These are phyloP conservation scores for Nomada fucata DNA, from an alignment of 2,888 invertebrate genomes.

Conservation along the genomic window DNA sequence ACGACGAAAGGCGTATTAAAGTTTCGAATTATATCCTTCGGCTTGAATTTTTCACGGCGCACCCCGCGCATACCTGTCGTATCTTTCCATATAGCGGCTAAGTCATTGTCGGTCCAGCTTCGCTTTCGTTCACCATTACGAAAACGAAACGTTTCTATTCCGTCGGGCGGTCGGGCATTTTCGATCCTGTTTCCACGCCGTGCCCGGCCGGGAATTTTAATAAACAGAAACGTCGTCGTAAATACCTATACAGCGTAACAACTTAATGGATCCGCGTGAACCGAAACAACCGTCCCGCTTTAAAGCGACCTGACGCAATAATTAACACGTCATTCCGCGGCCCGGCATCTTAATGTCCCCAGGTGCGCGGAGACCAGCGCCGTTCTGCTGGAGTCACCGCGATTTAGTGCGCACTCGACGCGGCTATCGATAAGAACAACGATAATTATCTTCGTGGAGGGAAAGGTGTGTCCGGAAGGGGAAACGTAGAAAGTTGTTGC, in stretches of 20 bases:
- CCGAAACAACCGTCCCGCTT: constrained; percentile 6
- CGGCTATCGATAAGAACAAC: neutral
- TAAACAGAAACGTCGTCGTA: constrained; percentile 42
- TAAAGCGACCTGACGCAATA: neutral
- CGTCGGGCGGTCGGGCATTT: neutral
- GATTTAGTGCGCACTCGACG: constrained; percentile 3
- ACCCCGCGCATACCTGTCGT: constrained; percentile 60
- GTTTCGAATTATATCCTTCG: constrained; percentile 61
- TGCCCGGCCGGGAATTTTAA: constrained; percentile 29
- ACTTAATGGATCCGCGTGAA: constrained; percentile 10
- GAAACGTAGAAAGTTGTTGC: neutral
- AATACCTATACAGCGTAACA: constrained; percentile 25
- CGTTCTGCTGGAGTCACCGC: constrained; percentile 7
- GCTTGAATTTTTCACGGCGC: constrained; percentile 54
- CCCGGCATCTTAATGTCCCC: constrained; percentile 24
- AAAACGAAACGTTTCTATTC: constrained; percentile 46
- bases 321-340: constrained; percentile 31
- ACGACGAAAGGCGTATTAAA: constrained; percentile 54
- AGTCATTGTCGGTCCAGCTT: constrained; percentile 53
- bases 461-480: neutral
- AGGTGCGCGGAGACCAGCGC: neutral
- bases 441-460: constrained; percentile 15
- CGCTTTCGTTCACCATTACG: constrained; percentile 37
- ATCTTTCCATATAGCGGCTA: constrained; percentile 58
- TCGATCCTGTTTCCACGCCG: constrained; percentile 20